phyloP scores from a whole-genome alignment of 2,113 vertebrate genomes.

The Pseudopipra pipra region DNA sequence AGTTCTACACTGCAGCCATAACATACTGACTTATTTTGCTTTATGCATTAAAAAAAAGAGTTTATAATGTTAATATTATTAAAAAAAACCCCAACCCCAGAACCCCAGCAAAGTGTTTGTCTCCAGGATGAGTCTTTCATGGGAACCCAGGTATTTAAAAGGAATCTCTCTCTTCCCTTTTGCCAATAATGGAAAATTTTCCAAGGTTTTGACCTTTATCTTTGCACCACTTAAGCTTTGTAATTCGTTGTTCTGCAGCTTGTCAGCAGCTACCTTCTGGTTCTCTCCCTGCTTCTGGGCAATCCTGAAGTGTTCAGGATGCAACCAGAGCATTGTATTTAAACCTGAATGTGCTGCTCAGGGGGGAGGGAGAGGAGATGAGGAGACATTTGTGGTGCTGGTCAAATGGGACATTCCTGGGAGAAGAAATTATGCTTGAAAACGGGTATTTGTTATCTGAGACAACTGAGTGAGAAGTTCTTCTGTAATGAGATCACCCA shows the following conservation, averaged over 20 bases:
- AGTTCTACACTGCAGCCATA: background rate
- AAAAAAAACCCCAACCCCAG: fast-evolving
- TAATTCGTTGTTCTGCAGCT: background rate
- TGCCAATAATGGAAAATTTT: background rate
- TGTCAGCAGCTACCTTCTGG: background rate
- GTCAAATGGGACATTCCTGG: background rate
- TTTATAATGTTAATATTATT: background rate
- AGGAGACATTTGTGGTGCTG: background rate
- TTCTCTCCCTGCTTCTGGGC: background rate
- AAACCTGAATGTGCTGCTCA: background rate
- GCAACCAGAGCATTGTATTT: background rate
- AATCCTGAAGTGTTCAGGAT: background rate
- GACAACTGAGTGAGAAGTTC: background rate
- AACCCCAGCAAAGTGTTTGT: background rate
- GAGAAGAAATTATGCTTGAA: background rate
- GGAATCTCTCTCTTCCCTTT: background rate
- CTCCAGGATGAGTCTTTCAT: background rate
- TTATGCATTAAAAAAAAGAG: background rate
- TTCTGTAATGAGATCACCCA: background rate
- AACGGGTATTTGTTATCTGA: background rate
- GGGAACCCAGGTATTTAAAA: background rate
- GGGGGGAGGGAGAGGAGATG: background rate
- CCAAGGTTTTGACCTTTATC: background rate
- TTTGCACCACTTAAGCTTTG: background rate
- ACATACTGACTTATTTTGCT: background rate